phyloP scores from a whole-genome alignment of 2,113 vertebrate genomes.

The Sylvietta virens region DNA sequence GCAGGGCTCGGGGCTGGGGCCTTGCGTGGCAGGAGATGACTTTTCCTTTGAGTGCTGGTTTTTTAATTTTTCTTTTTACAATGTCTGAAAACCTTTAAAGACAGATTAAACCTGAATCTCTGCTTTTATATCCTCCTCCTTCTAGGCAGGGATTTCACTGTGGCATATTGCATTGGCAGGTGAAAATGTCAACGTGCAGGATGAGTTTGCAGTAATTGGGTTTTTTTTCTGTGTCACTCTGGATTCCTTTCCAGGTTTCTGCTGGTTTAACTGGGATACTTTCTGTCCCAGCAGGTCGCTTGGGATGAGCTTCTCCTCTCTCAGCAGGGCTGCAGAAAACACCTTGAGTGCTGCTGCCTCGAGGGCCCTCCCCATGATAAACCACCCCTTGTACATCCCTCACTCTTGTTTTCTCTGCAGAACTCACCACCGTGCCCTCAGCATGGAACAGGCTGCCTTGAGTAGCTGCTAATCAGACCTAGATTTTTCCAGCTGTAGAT shows the following conservation, averaged over 20 bases:
- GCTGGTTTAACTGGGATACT: not conserved
- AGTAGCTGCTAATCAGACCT: not conserved
- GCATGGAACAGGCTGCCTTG: not conserved
- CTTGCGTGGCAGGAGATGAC: fast-evolving
- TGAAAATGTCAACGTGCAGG: not conserved
- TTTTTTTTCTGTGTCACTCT: not conserved
- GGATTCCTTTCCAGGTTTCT: not conserved
- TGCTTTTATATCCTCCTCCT: not conserved
- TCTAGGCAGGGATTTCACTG: not conserved
- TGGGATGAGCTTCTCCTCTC: not conserved
- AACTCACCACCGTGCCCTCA: not conserved
- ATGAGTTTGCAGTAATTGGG: not conserved
- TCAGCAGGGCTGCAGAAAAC: not conserved
- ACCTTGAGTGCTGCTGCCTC: not conserved
- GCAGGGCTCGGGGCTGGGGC: not conserved
- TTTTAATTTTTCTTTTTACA: no score
- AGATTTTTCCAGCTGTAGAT: not conserved
- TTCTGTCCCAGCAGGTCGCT: not conserved
- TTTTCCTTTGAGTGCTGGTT: no score
- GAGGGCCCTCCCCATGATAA: fast-evolving
- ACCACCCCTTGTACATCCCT: not conserved
- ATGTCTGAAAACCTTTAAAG: not conserved
- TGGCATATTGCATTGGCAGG: not conserved
- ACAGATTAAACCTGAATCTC: not conserved
- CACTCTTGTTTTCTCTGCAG: not conserved